A percentile compares a stretch with the other conserved stretches of the same genome.
Conservation (phyloP, 2,113 vertebrate species). For the Platanista minor region DNA sequence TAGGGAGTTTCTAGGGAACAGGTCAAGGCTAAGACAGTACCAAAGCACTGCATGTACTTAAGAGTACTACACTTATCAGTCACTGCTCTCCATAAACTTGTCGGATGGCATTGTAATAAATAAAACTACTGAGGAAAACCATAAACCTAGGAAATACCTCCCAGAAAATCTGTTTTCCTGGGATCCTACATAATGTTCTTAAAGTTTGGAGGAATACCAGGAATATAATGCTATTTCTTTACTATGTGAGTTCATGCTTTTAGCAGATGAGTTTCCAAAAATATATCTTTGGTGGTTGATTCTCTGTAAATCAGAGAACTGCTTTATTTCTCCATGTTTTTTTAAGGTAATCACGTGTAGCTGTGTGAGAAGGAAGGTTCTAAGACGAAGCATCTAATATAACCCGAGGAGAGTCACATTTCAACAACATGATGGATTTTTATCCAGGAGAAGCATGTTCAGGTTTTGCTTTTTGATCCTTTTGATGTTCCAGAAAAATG, state of each 20-base stretch:
- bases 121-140: not conserved
- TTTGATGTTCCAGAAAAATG: conserved; percentile 26
- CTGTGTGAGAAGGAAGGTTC: not conserved
- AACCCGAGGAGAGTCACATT: not conserved
- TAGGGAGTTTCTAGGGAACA: not conserved
- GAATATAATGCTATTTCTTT: not conserved
- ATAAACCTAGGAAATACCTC: not conserved
- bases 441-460: conserved; percentile 4
- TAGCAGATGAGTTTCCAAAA: not conserved
- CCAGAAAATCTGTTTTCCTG: not conserved
- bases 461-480: conserved; percentile 60
- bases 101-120: not conserved
- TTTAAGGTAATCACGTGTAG: not conserved
- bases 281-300: not conserved
- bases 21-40: not conserved
- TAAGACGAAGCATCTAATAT: not conserved
- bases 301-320: not conserved
- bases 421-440: conserved; percentile 44
- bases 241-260: not conserved
- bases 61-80: not conserved
- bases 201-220: not conserved
- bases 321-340: not conserved
- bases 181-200: not conserved
- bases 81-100: not conserved
- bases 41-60: not conserved